phyloP scores from a whole-genome alignment of 1,140 invertebrate genomes.

The Euura saliciscinereae region DNA sequence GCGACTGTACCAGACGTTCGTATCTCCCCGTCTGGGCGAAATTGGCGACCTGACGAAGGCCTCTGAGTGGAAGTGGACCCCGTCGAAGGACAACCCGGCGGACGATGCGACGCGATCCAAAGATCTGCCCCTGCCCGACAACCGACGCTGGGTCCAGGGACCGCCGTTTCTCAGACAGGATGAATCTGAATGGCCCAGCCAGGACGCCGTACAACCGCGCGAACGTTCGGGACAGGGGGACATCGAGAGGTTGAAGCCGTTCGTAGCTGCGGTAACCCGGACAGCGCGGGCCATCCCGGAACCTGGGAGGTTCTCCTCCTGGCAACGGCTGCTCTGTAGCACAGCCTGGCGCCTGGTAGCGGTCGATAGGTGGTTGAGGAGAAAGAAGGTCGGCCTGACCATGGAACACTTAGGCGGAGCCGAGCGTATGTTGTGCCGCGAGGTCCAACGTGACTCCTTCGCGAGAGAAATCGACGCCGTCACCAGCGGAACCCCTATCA shows the following conservation, averaged over 20 bases:
- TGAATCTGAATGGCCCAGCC: slow-evolving; percentile 21
- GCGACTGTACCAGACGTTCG: slow-evolving; percentile 32
- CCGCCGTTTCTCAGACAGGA: slow-evolving; percentile 20
- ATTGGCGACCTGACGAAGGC: slow-evolving; percentile 34
- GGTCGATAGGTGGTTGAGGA: background rate
- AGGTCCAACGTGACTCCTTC: slow-evolving; percentile 17
- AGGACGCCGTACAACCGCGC: background rate
- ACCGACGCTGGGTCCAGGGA: slow-evolving; percentile 19
- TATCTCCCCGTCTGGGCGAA: slow-evolving; percentile 37
- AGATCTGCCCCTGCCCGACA: background rate
- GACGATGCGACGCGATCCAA: slow-evolving; percentile 35
- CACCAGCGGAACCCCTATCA: background rate
- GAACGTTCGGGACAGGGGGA: background rate
- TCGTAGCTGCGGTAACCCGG: background rate
- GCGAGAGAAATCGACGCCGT: background rate
- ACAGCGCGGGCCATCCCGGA: background rate
- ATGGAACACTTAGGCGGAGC: slow-evolving; percentile 3
- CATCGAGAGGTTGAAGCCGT: background rate
- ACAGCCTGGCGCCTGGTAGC: slow-evolving; percentile 8
- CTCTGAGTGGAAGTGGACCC: slow-evolving; percentile 39
- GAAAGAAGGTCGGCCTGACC: background rate
- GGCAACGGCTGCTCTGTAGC: background rate
- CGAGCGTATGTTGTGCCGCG: slow-evolving; percentile 9
- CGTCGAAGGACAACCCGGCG: slow-evolving; percentile 40
- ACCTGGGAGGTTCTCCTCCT: background rate